Base-by-base conservation (phyloP, 2,113 vertebrate species). In the Plecotus auritus region DNA sequence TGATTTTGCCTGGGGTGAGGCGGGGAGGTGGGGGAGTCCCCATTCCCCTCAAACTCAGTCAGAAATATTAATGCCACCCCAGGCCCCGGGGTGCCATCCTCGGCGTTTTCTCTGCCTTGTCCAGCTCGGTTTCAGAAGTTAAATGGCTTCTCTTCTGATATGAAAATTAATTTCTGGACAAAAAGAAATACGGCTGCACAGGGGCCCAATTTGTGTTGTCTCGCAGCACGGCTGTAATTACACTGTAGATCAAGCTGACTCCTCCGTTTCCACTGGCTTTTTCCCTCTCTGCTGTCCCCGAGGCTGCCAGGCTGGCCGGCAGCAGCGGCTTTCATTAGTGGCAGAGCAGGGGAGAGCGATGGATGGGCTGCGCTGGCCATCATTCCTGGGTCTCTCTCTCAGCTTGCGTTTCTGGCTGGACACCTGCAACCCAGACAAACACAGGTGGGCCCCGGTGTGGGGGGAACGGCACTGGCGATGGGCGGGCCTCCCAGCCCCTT, bases 141-240 rank as follows among this genome's bases (percentile, higher is more conserved):
- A 94, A 97, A 96, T 67, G 61, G 45, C 80, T 95, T 97, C 85
- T 61, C 98, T 98, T 93, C 97, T 93, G 96, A 97, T 97, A 95
- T 90, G 96, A 97, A 96, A 98, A 98, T 97, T 97, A 97, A 98
- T 98, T 98, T 97, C 96, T 85, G 88, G 88, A 47, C 66, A n/a
- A 94, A 95, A 69, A 89, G 94, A 81, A 96, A 89, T 93, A 17
- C 0, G 2, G 70, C 51, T 77, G n/a, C 1, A 4, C 9, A 6
- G 23, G 9, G 32, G 67, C 80, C 1, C 64, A 49, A 78, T 97
- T 92, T 97, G 78, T 93, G 96, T 97, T 95, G 90, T 97, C 93
- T 98, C 69, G 51, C 90, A 76, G 67, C 94, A 47, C 17, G 47
- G 90, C 72, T 96, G 56, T 82, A 96, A 97, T 97, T 84, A 90